Evolutionary conservation across 1,140 invertebrate genomes (phyloP).

Genomic region (Ditylenchus dipsaci): DNA sequence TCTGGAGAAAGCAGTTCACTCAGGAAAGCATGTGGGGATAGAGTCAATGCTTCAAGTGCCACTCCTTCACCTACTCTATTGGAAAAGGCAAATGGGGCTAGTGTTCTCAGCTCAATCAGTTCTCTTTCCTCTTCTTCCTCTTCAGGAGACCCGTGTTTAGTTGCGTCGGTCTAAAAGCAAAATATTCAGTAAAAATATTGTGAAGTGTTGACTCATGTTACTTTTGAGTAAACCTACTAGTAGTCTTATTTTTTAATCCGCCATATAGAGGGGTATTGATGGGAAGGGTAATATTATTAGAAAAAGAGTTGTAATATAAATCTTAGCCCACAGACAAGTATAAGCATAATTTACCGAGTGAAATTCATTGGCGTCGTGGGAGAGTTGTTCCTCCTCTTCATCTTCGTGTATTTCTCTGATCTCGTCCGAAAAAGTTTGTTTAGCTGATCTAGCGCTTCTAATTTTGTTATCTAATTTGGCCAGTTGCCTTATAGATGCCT

Average conservation of each 20-base stretch:
- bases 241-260: too few relatives aligned
- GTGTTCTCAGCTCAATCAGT: not conserved
- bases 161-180: too few relatives aligned
- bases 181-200: too few relatives aligned
- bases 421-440: not conserved
- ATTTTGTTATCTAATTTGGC: not conserved
- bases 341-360: too few relatives aligned
- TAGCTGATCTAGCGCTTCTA: not conserved
- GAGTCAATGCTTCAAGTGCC: slow-evolving; percentile 9
- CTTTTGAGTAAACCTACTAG: too few relatives aligned
- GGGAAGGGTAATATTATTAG: too few relatives aligned
- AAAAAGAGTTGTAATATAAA: too few relatives aligned
- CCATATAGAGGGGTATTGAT: too few relatives aligned
- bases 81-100: slow-evolving; percentile 16
- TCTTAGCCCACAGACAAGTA: too few relatives aligned
- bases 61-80: slow-evolving; percentile 14
- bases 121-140: not conserved
- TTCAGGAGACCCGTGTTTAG: not conserved
- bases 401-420: not conserved
- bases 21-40: slow-evolving; percentile 20
- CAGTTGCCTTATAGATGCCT: not conserved
- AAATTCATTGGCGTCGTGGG: too few relatives aligned
- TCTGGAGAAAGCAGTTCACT: slow-evolving; percentile 16
- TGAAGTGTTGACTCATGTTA: too few relatives aligned
- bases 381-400: not conserved